Evolutionary conservation across 2,888 invertebrate genomes (phyloP), one percentile per base, ranked within the genome.

Genomic region (Epirrita christyi): DNA sequence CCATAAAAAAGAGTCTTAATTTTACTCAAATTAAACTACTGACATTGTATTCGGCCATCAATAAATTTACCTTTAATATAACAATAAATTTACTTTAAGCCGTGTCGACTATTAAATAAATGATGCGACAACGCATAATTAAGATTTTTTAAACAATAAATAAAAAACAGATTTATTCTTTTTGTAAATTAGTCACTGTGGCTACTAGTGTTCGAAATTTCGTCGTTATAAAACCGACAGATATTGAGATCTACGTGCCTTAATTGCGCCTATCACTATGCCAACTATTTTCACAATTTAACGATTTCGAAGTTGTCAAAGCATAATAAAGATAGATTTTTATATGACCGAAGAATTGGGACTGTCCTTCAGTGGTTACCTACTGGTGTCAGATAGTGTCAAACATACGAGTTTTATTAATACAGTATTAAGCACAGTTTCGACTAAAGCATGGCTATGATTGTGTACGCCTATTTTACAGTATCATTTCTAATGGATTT

Each of bases 241-340:
- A 34, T 57, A 43, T 46, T n/a, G 34, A 29, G 37, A 47, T 40
- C 32, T 21, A 46, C 38, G 43, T 21, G 34, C 42, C 7, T 27
- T 34, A 50, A n/a, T 59, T 55, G 57, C 43, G 10, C 44, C 49
- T 62, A 69, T 56, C 58, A 42, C 55, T 56, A 62, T 85, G 86
- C 87, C 86, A 85, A 85, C 72, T 78, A 85, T 83, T 85, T 86
- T 86, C 83, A 85, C 15, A 40, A 38, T 52, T 53, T 53, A 50
- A 59, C 54, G 58, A 53, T 41, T 44, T 36, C 28, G 6, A 6
- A 47, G 27, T 51, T 59, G 54, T 59, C 54, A 54, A 54, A 59
- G 50, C 50, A 34, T 47, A 42, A 50, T 59, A 59, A 59, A 59
- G 27, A 50, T 46, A 43, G 42, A 43, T 45, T 54, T 58, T 59